These are phyloP conservation scores for Hetaerina americana DNA, from an alignment of 1,140 invertebrate species.

Conservation along the genomic window DNA sequence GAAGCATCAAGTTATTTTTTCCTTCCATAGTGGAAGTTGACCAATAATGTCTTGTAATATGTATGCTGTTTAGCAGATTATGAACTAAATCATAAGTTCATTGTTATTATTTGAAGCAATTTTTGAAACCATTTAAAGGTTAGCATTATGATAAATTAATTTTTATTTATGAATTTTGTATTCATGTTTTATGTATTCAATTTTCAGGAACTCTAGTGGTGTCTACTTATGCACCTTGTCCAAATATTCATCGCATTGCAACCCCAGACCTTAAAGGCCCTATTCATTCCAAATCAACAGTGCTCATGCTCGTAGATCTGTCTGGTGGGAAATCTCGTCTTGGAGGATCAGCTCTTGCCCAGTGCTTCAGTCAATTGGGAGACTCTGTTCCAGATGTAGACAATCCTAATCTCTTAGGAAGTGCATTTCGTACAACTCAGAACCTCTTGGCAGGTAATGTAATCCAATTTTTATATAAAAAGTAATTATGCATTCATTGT, in stretches of 20 bases:
- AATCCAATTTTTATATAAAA: neutral
- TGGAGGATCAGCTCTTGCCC: conserved; percentile 84
- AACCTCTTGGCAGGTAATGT: conserved; percentile 55
- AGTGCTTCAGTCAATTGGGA: conserved; percentile 79
- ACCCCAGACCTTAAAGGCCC: conserved; percentile 82
- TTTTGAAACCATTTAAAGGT: no score
- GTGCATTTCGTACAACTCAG: conserved; percentile 74
- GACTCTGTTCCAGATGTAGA: conserved; percentile 68
- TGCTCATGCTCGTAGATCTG: conserved; percentile 56
- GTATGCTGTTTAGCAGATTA: no score
- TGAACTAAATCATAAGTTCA: no score
- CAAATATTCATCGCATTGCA: conserved; percentile 48
- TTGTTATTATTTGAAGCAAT: no score
- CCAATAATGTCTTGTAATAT: no score
- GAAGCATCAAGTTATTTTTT: no score
- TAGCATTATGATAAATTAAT: no score
- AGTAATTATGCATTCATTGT: no score
- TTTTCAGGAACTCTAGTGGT: conserved; percentile 70
- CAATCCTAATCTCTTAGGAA: conserved; percentile 44
- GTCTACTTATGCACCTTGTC: conserved; percentile 88
- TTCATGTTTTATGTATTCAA: neutral
- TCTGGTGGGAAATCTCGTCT: conserved; percentile 50
- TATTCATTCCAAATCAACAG: conserved; percentile 26
- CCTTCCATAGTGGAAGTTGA: no score
- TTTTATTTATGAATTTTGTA: no score